Evolutionary conservation across 2,113 vertebrate species (phyloP).

Genomic region (Ardeotis arabs): DNA sequence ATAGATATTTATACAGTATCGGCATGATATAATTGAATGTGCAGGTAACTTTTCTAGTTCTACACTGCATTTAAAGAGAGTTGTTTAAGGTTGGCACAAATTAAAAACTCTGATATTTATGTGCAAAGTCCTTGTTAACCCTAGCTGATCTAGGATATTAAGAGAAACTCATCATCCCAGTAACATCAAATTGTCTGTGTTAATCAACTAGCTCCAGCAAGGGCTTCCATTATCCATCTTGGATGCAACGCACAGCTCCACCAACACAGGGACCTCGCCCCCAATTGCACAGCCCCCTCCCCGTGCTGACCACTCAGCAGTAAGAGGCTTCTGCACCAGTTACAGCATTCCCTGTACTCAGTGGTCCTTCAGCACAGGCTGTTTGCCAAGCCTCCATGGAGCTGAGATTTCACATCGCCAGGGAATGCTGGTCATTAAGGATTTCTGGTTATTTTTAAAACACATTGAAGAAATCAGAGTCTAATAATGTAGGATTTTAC

Average conservation of each 20-base stretch:
- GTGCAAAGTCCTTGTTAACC: neutral
- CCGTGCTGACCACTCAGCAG: fast-evolving
- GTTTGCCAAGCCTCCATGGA: neutral
- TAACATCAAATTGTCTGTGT: neutral
- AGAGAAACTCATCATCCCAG: neutral
- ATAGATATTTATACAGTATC: neutral
- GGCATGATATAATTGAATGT: neutral
- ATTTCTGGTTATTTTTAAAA: neutral
- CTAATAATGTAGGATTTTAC: neutral
- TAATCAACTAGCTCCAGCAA: neutral
- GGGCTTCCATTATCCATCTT: neutral
- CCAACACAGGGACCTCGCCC: neutral
- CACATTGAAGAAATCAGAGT: neutral
- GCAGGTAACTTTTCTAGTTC: neutral
- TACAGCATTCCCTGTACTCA: neutral
- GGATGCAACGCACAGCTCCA: neutral
- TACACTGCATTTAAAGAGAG: neutral
- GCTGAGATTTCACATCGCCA: neutral
- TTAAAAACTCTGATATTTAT: neutral
- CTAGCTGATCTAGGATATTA: neutral
- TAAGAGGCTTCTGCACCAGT: neutral
- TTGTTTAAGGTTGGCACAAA: neutral
- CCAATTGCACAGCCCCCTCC: neutral
- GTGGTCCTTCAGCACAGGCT: neutral
- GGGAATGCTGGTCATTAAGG: neutral